Base-by-base conservation (phyloP, 2,888 invertebrate species). In the Spodoptera picta region DNA sequence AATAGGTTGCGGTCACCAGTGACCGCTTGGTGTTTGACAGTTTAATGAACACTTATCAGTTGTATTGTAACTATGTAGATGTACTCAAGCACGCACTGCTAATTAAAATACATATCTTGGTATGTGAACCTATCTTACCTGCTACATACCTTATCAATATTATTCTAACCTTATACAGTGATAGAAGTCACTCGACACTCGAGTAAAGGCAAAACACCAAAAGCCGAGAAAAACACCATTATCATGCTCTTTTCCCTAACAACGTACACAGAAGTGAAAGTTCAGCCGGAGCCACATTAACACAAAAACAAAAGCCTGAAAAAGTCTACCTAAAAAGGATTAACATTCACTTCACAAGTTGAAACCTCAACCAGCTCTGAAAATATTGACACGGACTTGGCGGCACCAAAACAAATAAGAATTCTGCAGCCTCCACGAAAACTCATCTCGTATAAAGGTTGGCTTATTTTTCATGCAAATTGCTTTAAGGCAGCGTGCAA, bases 391-490 rank as follows among this genome's bases (percentile, higher is more conserved):
- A 69, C 55, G 31, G 52, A 58, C 48, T 53, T 27, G 14, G 50
- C 51, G 48, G 59, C 57, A 46, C 36, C 49, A 63, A 60, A 42
- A 62, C 77, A 79, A 79, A 77, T 60, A 73, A 65, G 49, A 75
- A 57, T 56, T 73, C 55, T 64, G 52, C 61, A 46, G 60, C 56
- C 55, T 47, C 50, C 47, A 27, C 52, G 46, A 10, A 66, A 73
- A 59, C 62, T 77, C 77, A 73, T 73, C 60, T 76, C 54, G 61
- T 56, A 19, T 57, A 58, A 66, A 54, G 45, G 54, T n/a, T 47
- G 46, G 50, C 36, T 65, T 69, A 64, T 66, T 77, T 76, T 77
- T 79, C 50, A 76, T 73, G 69, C 61, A 69, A 76, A 79, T 79
- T 76, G 60, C 77, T 64, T 76, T 47, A 76, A 58, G 58, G 60